Base-by-base conservation (phyloP, 2,113 vertebrate species). In the Diphyllodes magnificus region DNA sequence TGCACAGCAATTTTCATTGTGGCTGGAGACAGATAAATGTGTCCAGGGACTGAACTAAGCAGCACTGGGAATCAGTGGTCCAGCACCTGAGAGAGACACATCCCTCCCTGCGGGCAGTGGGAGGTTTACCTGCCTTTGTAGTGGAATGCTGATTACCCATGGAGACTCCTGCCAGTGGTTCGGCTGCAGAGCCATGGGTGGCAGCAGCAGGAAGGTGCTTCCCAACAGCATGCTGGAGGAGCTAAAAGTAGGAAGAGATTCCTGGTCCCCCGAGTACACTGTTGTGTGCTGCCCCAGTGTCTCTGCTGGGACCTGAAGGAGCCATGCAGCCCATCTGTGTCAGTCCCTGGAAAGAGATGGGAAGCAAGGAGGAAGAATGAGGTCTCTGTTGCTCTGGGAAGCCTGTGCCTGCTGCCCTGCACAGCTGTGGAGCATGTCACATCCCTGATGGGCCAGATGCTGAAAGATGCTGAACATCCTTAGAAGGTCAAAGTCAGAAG, bases 401-500 rank as follows among this genome's bases (percentile, higher is more conserved):
- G 68, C 37, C 68, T 50, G 40, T 40, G 69, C 82, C 72, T 69
- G 68, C 82, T 89, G 66, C 47, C 92, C 87, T 35, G 69, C 92
- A 81, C 82, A 92, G 92, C 97, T 96, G 94, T 39, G 92, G 49
- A 86, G 60, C 64, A 4, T 61, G 82, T 76, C 93, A 81, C 78
- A 86, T 81, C 75, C 79, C 66, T 90, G 28, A 61, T 3, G 60
- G 92, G 71, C 86, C 93, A 92, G 93, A 95, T 94, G 95, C 89
- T 91, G 94, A 77, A 92, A 89, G 80, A 91, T 60, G 73, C 76
- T 89, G 56, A 87, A 88, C 93, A 90, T 82, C 91, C 92, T 95
- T 88, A 86, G 93, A 97, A 96, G 92, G 97, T 96, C 94, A 95
- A 92, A 79, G 13, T 65, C 60, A 81, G 61, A 68, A 45, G 72